Evolutionary conservation across 2,797 vertebrate genomes (phyloP).

Genomic region (Huso huso): DNA sequence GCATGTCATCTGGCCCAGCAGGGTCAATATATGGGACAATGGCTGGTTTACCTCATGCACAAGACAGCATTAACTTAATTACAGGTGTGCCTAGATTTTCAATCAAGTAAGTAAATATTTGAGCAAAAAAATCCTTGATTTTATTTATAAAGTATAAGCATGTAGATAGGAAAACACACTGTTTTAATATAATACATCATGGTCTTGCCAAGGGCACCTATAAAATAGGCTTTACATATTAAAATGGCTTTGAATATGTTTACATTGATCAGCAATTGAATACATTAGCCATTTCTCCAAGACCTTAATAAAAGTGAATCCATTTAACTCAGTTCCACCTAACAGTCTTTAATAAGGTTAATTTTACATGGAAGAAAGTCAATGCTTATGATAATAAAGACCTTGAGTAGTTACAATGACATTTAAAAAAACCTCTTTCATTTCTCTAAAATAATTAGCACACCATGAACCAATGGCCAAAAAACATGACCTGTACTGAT

Average conservation of each 20-base stretch:
- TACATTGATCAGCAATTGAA: neutral
- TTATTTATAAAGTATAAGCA: too few species aligned
- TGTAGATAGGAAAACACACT: too few species aligned
- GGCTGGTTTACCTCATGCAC: conserved; percentile 4
- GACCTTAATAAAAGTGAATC: neutral
- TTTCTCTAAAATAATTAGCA: too few species aligned
- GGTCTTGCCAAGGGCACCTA: neutral
- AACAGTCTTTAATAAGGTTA: too few species aligned
- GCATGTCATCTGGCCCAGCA: conserved; percentile 27
- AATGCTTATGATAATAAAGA: too few species aligned
- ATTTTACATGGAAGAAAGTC: too few species aligned
- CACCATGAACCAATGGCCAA: too few species aligned
- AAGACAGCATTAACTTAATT: conserved; percentile 15
- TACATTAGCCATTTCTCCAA: neutral
- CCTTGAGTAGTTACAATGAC: too few species aligned
- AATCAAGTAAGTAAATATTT: neutral
- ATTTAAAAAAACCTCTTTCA: too few species aligned
- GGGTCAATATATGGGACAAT: conserved; percentile 9
- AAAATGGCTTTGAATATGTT: neutral
- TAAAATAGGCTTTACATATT: neutral
- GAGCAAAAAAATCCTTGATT: neutral
- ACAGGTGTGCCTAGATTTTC: conserved; percentile 10
- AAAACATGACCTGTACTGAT: too few species aligned
- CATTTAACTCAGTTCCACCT: neutral
- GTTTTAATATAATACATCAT: neutral